These are phyloP conservation scores for Liasis olivaceus DNA, from an alignment of 2,797 vertebrate genomes.

Conservation along the genomic window DNA sequence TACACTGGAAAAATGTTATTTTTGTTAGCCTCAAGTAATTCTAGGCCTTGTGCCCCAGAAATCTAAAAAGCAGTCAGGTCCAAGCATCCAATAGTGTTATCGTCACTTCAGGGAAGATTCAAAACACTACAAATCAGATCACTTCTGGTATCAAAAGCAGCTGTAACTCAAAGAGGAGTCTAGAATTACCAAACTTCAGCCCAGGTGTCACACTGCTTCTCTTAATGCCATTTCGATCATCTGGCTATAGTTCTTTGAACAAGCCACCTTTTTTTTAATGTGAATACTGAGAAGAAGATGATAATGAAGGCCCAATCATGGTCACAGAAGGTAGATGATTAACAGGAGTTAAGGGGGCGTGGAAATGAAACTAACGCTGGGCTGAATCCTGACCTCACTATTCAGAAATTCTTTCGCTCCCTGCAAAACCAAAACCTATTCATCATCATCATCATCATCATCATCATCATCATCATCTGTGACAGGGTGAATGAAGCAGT, in stretches of 20 bases:
- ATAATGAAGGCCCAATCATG: background rate
- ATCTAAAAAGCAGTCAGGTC: background rate
- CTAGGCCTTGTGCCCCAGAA: background rate
- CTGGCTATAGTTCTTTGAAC: background rate
- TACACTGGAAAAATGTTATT: conserved; percentile 1
- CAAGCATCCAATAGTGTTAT: rapidly evolving
- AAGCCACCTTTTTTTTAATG: background rate
- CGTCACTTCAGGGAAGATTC: background rate
- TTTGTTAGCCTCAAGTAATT: background rate
- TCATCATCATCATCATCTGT: no score
- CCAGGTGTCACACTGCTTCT: background rate
- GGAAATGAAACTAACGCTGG: background rate
- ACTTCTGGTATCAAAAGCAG: background rate
- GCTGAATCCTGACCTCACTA: background rate
- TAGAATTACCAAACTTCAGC: background rate
- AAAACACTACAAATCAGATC: background rate
- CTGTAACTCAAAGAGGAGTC: background rate
- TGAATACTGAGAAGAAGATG: background rate
- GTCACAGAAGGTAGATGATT: background rate
- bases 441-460: no score
- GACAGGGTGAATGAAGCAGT: no score
- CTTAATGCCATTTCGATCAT: background rate
- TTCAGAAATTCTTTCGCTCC: background rate
- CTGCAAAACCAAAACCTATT: background rate
- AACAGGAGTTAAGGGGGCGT: background rate